A percentile compares a stretch with the other conserved stretches of the same genome.
Evolutionary conservation across 2,888 invertebrate genomes (phyloP).

Genomic region (Tanytarsus gracilentus): DNA sequence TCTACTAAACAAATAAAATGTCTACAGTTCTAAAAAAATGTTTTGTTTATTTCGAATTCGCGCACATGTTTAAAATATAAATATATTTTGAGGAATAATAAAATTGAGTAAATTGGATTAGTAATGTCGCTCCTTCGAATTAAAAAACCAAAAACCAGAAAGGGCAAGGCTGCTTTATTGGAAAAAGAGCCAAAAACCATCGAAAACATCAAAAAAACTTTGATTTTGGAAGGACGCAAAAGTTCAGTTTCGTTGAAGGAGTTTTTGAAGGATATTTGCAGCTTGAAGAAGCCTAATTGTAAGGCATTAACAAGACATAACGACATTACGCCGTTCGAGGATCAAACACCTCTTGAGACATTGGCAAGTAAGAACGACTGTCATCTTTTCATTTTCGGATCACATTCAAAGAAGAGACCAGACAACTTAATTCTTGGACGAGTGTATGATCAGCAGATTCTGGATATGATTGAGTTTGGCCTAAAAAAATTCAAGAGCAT

Average conservation of each 20-base stretch:
- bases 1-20: too few species aligned
- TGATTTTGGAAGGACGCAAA: conserved; percentile 80
- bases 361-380: conserved; percentile 75
- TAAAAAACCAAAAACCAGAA: conserved; percentile 73
- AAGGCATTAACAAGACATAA: conserved; percentile 70
- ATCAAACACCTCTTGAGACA: conserved; percentile 69
- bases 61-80: too few species aligned
- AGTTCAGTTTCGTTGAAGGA: conserved; percentile 59
- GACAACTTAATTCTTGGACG: conserved; percentile 85
- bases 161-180: conserved; percentile 74
- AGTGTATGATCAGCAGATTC: conserved; percentile 75
- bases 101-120: too few species aligned
- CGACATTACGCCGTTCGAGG: conserved; percentile 88
- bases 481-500: conserved; percentile 74
- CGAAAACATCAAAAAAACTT: conserved; percentile 75
- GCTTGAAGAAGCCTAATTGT: conserved; percentile 78
- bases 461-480: conserved; percentile 96
- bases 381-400: conserved; percentile 81
- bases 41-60: too few species aligned
- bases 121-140: conserved; percentile 11
- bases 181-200: conserved; percentile 77
- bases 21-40: too few species aligned
- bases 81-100: too few species aligned
- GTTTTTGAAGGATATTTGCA: conserved; percentile 76
- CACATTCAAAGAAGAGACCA: conserved; percentile 90